Percentiles rank a stretch among this genome's conserved stretches.
Evolutionary conservation across 2,888 invertebrate species (phyloP).

Genomic region (Hetaerina titia): DNA sequence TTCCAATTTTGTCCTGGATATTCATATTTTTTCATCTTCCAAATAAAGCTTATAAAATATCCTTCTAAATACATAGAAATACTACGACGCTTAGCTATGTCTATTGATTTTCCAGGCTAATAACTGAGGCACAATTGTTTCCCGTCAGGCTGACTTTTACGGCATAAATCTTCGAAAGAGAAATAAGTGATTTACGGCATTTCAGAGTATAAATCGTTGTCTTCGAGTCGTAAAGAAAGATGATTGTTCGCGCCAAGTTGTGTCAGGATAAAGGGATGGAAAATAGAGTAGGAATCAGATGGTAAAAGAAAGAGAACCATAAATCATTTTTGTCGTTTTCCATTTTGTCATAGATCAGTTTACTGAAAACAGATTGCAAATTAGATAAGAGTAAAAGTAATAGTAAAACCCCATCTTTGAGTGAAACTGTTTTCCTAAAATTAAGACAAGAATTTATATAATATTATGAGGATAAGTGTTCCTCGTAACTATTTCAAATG

Average conservation of each 20-base stretch:
- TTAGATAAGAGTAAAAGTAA: background rate
- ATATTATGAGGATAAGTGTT: background rate
- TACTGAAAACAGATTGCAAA: background rate
- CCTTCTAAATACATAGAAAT: too few species aligned
- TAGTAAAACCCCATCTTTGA: background rate
- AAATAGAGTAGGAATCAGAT: background rate
- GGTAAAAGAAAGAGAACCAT: background rate
- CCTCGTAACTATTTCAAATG: too few species aligned
- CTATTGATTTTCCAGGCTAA: background rate
- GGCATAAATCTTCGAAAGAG: background rate
- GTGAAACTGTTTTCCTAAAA: background rate
- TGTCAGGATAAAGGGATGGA: background rate
- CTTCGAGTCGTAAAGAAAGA: background rate
- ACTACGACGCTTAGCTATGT: background rate
- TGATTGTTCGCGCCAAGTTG: background rate
- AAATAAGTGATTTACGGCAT: background rate
- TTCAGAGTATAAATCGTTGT: background rate
- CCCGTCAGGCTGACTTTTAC: background rate
- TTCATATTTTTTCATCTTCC: too few species aligned
- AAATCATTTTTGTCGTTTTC: background rate
- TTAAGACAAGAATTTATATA: background rate
- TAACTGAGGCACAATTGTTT: background rate
- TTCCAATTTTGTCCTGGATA: too few species aligned
- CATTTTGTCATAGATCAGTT: background rate
- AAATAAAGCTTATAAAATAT: too few species aligned